Percentiles rank a stretch among this genome's conserved stretches.
Evolutionary conservation across 2,888 invertebrate species (phyloP).

Genomic region (Erynnis tages): DNA sequence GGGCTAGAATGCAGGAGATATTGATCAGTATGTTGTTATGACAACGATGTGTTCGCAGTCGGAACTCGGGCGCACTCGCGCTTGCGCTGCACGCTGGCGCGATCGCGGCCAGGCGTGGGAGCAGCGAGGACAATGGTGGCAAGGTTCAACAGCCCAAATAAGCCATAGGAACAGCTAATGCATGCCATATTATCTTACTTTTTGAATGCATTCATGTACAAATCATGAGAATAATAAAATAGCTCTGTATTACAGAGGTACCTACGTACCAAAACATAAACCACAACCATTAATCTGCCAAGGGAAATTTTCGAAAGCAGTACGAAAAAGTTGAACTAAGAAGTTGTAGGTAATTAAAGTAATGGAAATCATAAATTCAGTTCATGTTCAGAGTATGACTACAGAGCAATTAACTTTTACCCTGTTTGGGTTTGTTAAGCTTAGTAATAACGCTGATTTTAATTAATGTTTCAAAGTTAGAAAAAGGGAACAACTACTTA

Average conservation of each 20-base stretch:
- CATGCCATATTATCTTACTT: conserved; percentile 5
- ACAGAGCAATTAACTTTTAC: no score
- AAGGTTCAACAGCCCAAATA: conserved; percentile 68
- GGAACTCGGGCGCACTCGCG: conserved; percentile 37
- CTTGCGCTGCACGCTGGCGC: conserved; percentile 30
- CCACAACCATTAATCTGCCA: no score
- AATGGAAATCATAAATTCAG: no score
- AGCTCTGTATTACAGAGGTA: neutral
- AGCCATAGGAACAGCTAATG: conserved; percentile 32
- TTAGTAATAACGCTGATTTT: no score
- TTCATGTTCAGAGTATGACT: no score
- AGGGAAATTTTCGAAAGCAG: no score
- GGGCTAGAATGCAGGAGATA: conserved; percentile 19
- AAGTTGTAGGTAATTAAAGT: no score
- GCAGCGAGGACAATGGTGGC: conserved; percentile 53
- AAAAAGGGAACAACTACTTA: no score
- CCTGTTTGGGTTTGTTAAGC: no score
- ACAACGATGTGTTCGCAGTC: conserved; percentile 40
- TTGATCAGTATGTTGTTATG: conserved; percentile 34
- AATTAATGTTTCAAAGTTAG: no score
- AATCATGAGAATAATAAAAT: neutral
- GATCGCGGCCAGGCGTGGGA: conserved; percentile 50
- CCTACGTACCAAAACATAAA: neutral
- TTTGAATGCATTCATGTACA: neutral
- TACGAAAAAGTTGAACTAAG: no score